Evolutionary conservation across 2,797 vertebrate species (phyloP).

Genomic region (Capromys pilorides): DNA sequence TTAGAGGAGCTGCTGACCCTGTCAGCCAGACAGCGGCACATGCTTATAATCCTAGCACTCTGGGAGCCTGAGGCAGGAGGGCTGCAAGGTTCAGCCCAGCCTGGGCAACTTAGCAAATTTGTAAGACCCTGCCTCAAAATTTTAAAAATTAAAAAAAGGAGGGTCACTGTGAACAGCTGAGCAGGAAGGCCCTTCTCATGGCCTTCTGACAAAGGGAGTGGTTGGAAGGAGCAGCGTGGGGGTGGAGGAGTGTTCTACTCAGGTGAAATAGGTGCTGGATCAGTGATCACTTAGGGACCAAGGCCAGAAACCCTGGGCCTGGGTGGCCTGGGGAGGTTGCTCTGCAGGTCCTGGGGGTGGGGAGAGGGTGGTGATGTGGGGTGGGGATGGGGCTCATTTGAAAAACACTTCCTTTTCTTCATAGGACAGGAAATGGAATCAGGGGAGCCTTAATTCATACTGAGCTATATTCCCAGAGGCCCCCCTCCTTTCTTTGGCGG

Average conservation of each 20-base stretch:
- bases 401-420: background rate
- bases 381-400: background rate
- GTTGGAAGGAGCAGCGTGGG: accelerated
- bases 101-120: background rate
- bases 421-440: background rate
- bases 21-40: background rate
- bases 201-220: too few relatives aligned
- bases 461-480: background rate
- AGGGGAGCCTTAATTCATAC: background rate
- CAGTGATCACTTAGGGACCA: background rate
- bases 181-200: background rate
- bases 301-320: background rate
- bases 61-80: background rate
- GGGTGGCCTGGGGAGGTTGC: background rate
- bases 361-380: background rate
- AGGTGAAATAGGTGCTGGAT: background rate
- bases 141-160: background rate
- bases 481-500: too few relatives aligned
- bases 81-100: background rate
- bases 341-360: background rate
- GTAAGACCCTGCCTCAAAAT: background rate
- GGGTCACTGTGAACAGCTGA: background rate
- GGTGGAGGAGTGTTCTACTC: background rate
- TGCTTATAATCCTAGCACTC: background rate
- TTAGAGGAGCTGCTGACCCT: background rate